phyloP scores from a whole-genome alignment of 2,888 invertebrate species.

The Lepidonotus clava region DNA sequence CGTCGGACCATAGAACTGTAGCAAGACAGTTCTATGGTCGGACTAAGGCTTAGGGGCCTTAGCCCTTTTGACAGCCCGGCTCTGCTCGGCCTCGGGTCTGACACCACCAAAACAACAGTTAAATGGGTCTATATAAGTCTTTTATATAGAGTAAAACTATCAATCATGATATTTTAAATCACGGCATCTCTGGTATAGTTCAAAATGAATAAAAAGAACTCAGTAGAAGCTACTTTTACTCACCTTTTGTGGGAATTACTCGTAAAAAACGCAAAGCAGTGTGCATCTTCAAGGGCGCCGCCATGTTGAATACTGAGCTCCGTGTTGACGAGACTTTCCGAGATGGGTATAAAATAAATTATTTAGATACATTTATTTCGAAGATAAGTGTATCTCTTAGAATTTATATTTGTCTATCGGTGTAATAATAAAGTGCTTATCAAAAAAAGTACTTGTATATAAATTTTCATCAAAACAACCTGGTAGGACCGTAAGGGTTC shows the following conservation, averaged over 20 bases:
- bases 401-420: background rate
- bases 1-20: too few species aligned
- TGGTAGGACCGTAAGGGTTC: background rate
- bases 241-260: background rate
- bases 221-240: background rate
- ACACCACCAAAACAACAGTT: too few species aligned
- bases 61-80: too few species aligned
- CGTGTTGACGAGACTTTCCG: background rate
- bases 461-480: constrained; percentile 56
- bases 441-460: constrained; percentile 38
- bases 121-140: background rate
- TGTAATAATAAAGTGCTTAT: background rate
- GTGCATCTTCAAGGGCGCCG: constrained; percentile 28
- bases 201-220: too few species aligned
- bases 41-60: too few species aligned
- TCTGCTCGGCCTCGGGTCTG: too few species aligned
- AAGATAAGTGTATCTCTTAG: too few species aligned
- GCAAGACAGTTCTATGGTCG: too few species aligned
- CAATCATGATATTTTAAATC: too few species aligned
- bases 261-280: background rate
- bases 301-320: constrained; percentile 13
- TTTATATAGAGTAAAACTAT: background rate
- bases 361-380: too few species aligned
- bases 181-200: too few species aligned
- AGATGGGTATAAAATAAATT: background rate